phyloP scores from a whole-genome alignment of 2,797 vertebrate species.

The Artibeus lituratus region DNA sequence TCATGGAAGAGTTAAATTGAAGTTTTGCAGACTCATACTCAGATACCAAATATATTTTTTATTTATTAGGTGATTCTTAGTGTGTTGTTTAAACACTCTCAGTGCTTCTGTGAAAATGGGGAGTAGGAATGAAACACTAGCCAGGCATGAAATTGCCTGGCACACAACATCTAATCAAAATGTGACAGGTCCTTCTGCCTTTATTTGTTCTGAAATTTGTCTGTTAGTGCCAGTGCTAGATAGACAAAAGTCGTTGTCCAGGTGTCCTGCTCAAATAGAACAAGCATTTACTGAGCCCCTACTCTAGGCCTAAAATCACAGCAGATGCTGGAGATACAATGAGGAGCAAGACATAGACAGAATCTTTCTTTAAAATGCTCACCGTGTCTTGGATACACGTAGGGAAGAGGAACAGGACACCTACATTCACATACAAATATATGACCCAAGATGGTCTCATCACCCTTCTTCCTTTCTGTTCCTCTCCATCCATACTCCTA shows the following conservation, averaged over 20 bases:
- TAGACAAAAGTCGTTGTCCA: neutral
- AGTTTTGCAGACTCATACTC: neutral
- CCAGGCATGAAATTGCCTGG: neutral
- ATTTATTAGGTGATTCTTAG: neutral
- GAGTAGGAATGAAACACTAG: neutral
- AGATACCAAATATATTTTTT: neutral
- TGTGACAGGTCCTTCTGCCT: neutral
- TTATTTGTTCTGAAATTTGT: neutral
- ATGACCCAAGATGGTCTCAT: neutral
- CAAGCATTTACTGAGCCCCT: neutral
- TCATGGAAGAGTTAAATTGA: neutral
- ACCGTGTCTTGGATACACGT: neutral
- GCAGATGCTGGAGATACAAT: neutral
- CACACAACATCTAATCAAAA: too few species aligned
- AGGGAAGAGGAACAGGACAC: too few species aligned
- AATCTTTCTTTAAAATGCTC: neutral
- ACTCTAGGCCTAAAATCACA: neutral
- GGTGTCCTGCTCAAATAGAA: neutral
- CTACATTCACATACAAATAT: neutral
- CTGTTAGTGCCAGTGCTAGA: rapidly evolving
- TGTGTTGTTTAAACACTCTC: neutral
- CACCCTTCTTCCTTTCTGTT: neutral
- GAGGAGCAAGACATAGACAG: neutral
- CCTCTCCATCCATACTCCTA: neutral
- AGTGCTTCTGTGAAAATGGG: neutral